Conservation (phyloP, 2,888 invertebrate genomes). For the Cynaeus angustus region DNA sequence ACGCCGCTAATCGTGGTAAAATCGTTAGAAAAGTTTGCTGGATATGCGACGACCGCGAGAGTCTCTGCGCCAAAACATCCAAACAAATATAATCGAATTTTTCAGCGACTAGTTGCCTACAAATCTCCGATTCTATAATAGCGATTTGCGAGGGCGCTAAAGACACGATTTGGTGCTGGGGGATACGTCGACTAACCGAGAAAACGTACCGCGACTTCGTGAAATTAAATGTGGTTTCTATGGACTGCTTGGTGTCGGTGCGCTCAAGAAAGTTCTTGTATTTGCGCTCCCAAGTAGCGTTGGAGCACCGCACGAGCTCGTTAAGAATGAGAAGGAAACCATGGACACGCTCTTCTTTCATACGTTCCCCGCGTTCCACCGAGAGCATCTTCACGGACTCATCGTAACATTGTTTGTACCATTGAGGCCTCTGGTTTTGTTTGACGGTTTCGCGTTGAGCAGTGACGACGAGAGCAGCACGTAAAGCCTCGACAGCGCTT, state of each 20-base stretch:
- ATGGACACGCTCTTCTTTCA: slow-evolving; percentile 92
- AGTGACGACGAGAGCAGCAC: slow-evolving; percentile 95
- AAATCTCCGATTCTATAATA: slow-evolving; percentile 90
- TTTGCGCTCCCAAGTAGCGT: slow-evolving; percentile 89
- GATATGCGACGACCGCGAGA: slow-evolving; percentile 76
- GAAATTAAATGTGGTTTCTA: slow-evolving; percentile 64
- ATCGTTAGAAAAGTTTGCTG: slow-evolving; percentile 91
- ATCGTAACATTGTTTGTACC: slow-evolving; percentile 95
- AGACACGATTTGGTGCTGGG: slow-evolving; percentile 68
- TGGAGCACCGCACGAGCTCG: slow-evolving; percentile 93
- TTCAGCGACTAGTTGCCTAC: slow-evolving; percentile 86
- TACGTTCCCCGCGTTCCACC: slow-evolving; percentile 82
- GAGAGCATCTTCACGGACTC: slow-evolving; percentile 90
- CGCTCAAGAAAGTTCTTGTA: slow-evolving; percentile 81
- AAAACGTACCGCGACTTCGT: slow-evolving; percentile 62
- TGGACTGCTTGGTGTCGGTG: slow-evolving; percentile 65
- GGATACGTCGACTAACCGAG: slow-evolving; percentile 69
- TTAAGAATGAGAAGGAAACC: slow-evolving; percentile 94
- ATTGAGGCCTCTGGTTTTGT: slow-evolving; percentile 90
- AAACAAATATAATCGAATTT: slow-evolving; percentile 87
- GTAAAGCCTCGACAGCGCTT: slow-evolving; percentile 94
- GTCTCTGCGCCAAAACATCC: slow-evolving; percentile 86
- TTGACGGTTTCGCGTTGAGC: slow-evolving; percentile 97
- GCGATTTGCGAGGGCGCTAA: slow-evolving; percentile 75
- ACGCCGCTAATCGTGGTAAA: slow-evolving; percentile 94